Percentiles rank a stretch among this genome's conserved stretches.
These are phyloP conservation scores for Caenorhabditis remanei DNA, from an alignment of 1,140 invertebrate genomes.

Conservation along the genomic window DNA sequence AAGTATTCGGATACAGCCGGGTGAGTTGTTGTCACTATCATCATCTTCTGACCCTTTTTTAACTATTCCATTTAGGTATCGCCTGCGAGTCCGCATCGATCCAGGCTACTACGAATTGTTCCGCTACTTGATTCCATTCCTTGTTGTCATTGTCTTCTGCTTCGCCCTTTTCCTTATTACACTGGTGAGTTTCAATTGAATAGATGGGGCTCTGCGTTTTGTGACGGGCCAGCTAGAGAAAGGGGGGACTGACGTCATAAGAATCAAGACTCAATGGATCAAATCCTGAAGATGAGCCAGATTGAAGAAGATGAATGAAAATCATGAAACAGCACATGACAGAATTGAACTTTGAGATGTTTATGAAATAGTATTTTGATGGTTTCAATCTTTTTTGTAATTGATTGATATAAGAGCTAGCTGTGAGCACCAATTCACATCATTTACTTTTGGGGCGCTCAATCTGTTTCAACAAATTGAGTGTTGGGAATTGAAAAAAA, in stretches of 20 bases:
- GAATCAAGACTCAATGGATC: neutral
- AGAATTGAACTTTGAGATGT: no score
- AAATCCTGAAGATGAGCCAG: neutral
- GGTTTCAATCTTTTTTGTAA: no score
- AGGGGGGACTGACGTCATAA: neutral
- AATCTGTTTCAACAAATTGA: no score
- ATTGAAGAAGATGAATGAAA: neutral
- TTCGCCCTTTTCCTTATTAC: constrained; percentile 75
- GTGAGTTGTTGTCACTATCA: constrained; percentile 64
- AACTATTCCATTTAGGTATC: constrained; percentile 65
- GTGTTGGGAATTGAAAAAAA: no score
- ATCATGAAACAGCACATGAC: neutral
- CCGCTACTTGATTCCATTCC: constrained; percentile 76
- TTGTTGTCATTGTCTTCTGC: constrained; percentile 76
- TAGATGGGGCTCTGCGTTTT: neutral
- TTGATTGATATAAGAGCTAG: no score
- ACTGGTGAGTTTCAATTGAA: constrained; percentile 67
- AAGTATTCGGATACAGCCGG: constrained; percentile 71
- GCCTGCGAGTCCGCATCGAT: constrained; percentile 73
- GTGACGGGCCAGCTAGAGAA: neutral
- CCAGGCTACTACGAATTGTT: constrained; percentile 77
- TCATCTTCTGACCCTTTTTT: neutral
- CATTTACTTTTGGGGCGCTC: no score
- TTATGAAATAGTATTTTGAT: no score
- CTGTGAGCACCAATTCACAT: no score